Evolutionary conservation across 2,888 invertebrate species (phyloP).

Genomic region (Drosophila mercatorum): DNA sequence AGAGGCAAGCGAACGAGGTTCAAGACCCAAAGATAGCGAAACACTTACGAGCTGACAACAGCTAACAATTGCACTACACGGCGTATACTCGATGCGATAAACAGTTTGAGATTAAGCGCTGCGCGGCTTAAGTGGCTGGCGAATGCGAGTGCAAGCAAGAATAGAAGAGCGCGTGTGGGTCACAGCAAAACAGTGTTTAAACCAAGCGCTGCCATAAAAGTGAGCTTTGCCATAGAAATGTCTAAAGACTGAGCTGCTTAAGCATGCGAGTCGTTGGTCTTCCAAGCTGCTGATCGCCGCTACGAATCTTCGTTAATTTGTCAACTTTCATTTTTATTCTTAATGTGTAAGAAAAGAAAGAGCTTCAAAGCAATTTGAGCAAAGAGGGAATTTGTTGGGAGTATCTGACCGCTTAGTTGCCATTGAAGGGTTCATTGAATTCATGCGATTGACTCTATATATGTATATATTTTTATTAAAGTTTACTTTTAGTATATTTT

Average conservation of each 20-base stretch:
- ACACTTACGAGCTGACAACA: slow-evolving; percentile 25
- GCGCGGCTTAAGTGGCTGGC: slow-evolving; percentile 38
- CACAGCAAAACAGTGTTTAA: background rate
- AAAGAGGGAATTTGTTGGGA: background rate
- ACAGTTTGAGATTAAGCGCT: slow-evolving; percentile 60
- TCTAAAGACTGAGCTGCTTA: background rate
- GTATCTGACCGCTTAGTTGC: too few species aligned
- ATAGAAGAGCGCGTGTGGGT: background rate
- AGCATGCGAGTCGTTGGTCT: background rate
- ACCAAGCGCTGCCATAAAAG: slow-evolving; percentile 9
- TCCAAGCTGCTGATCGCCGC: background rate
- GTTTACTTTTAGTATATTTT: too few species aligned
- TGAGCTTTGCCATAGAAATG: slow-evolving; percentile 1
- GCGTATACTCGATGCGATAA: slow-evolving; percentile 70
- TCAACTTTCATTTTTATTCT: background rate
- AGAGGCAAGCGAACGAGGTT: slow-evolving; percentile 34
- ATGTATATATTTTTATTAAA: too few species aligned
- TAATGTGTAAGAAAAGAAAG: background rate
- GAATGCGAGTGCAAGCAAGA: slow-evolving; percentile 11
- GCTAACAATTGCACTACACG: slow-evolving; percentile 36
- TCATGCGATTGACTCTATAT: too few species aligned
- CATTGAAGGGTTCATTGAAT: too few species aligned
- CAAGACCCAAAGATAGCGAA: slow-evolving; percentile 18
- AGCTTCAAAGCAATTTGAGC: background rate
- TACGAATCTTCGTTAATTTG: background rate